Percentiles rank a stretch among this genome's conserved stretches.
Evolutionary conservation across 2,888 invertebrate genomes (phyloP).

Genomic region (Yponomeuta malinellus): DNA sequence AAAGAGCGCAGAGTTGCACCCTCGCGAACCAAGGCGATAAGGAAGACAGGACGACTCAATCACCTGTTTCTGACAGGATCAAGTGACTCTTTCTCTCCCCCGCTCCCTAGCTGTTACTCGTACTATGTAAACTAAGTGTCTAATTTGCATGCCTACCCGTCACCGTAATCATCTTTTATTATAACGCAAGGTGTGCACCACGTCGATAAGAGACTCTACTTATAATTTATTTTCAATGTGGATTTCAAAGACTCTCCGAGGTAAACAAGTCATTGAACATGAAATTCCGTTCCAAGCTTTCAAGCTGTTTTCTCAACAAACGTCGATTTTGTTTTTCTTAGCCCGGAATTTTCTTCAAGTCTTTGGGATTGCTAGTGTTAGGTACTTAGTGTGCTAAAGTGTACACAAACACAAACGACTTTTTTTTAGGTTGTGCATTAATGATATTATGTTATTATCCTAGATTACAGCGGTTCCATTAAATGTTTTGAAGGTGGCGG

Average conservation of each 20-base stretch:
- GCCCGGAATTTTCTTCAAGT: no score
- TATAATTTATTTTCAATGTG: conserved; percentile 21
- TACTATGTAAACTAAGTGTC: conserved; percentile 27
- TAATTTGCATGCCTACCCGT: conserved; percentile 28
- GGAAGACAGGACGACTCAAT: conserved; percentile 41
- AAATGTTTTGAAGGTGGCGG: not conserved
- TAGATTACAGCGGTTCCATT: not conserved
- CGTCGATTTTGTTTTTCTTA: no score
- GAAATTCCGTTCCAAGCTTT: no score
- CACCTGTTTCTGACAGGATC: conserved; percentile 52
- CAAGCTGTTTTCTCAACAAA: no score
- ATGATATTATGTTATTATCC: not conserved
- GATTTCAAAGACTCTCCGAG: conserved; percentile 10
- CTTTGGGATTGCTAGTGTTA: not conserved
- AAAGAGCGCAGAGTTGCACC: conserved; percentile 2
- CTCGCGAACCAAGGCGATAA: conserved; percentile 41
- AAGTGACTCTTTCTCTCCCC: conserved; percentile 32
- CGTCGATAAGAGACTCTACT: conserved; percentile 33
- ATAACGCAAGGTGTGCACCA: conserved; percentile 37
- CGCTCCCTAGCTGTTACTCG: conserved; percentile 14
- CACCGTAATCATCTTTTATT: conserved; percentile 39
- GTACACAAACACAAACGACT: not conserved
- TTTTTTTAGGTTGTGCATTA: not conserved
- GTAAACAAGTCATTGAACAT: not conserved
- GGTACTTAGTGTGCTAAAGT: not conserved